Conservation (phyloP, 2,888 invertebrate genomes). For the Dromius quadrimaculatus region DNA sequence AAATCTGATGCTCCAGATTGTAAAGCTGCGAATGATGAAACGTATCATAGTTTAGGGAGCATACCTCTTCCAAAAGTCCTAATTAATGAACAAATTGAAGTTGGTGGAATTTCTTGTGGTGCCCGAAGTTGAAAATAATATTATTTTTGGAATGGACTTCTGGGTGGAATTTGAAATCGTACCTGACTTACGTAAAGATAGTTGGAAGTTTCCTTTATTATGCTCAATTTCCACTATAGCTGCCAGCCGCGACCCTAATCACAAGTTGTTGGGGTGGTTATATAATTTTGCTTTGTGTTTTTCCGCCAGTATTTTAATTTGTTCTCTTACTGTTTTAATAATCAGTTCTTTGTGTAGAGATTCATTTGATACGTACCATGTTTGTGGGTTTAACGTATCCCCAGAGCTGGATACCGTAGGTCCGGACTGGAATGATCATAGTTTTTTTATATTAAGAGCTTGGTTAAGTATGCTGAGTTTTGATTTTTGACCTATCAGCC, state of each 20-base stretch:
- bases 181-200: not conserved
- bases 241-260: no score
- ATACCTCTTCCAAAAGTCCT: not conserved
- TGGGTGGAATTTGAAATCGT: not conserved
- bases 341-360: not conserved
- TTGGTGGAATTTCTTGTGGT: not conserved
- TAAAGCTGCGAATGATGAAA: no score
- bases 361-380: not conserved
- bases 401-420: conserved; percentile 21
- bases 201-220: not conserved
- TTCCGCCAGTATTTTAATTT: not conserved
- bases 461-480: no score
- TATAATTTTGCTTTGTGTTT: conserved; percentile 1
- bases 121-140: not conserved
- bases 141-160: not conserved
- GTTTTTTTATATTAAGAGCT: conserved; percentile 3
- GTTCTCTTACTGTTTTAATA: not conserved
- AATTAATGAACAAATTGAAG: not conserved
- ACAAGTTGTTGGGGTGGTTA: not conserved
- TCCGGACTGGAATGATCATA: conserved; percentile 8
- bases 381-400: conserved; percentile 3
- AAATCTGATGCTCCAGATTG: no score
- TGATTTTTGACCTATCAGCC: no score
- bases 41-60: no score
- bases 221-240: not conserved